phyloP scores from a whole-genome alignment of 64 coral and sea anemone genomes.

The Actinia equina region DNA sequence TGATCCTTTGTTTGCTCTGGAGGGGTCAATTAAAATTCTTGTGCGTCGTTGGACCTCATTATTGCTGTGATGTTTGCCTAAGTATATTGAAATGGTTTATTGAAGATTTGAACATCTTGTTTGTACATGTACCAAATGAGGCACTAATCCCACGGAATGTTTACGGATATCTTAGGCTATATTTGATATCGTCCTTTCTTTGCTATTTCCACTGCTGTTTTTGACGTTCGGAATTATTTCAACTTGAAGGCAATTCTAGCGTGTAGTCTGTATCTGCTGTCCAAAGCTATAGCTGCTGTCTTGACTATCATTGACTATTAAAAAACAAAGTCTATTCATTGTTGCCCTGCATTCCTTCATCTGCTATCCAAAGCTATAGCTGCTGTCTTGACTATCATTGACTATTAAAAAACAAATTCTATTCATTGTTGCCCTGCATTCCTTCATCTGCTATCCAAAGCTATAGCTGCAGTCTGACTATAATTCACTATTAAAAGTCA shows the following conservation, averaged over 20 bases:
- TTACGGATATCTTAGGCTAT: neutral
- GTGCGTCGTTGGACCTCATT: neutral
- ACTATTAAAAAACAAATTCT: neutral
- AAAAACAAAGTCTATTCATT: too few species aligned
- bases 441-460: too few species aligned
- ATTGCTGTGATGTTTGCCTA: neutral
- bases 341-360: too few species aligned
- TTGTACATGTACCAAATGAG: neutral
- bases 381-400: neutral
- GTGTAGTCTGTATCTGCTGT: neutral
- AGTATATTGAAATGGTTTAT: neutral
- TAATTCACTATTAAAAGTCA: neutral
- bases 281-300: neutral
- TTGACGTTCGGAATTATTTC: neutral
- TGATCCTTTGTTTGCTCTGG: neutral
- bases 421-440: too few species aligned
- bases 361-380: too few species aligned
- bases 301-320: neutral
- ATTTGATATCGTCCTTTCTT: neutral
- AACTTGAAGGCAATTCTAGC: neutral
- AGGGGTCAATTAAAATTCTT: neutral
- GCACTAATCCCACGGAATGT: neutral
- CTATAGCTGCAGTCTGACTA: neutral
- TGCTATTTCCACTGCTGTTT: neutral
- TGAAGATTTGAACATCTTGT: neutral